Percentiles rank a stretch among this genome's conserved stretches.
Evolutionary conservation across 2,888 invertebrate species (phyloP).

Genomic region (Drosophila mimica): DNA sequence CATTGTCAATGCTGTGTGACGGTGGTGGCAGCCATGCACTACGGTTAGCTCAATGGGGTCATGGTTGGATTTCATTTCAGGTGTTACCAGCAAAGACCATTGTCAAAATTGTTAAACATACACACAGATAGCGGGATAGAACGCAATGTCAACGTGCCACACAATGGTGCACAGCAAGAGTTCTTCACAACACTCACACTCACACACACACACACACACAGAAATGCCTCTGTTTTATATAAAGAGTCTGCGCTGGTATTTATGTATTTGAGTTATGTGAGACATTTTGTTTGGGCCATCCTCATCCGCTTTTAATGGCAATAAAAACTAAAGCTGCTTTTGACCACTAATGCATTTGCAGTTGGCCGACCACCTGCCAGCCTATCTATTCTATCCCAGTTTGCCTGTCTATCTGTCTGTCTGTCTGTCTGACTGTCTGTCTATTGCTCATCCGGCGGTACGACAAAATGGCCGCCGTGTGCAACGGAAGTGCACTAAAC

Average conservation of each 20-base stretch:
- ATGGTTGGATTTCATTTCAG: conserved; percentile 73
- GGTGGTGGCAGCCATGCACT: conserved; percentile 38
- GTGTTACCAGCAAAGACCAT: conserved; percentile 78
- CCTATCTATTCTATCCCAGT: conserved; percentile 3
- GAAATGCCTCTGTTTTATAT: conserved; percentile 14
- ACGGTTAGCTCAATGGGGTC: conserved; percentile 54
- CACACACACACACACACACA: conserved; percentile 6
- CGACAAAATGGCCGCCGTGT: conserved; percentile 79
- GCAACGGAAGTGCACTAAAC: conserved; percentile 79
- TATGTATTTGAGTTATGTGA: conserved; percentile 77
- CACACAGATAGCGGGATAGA: conserved; percentile 15
- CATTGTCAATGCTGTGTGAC: conserved; percentile 21
- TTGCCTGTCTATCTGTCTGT: not conserved
- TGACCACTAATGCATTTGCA: conserved; percentile 66
- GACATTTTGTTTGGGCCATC: conserved; percentile 60
- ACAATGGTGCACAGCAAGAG: conserved; percentile 53
- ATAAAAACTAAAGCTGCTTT: conserved; percentile 79
- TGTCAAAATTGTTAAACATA: conserved; percentile 76
- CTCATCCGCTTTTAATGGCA: conserved; percentile 72
- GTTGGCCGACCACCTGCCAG: conserved; percentile 3
- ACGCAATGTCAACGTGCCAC: conserved; percentile 27
- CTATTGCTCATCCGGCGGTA: conserved; percentile 64
- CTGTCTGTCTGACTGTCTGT: conserved; percentile 14
- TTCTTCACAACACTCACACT: conserved; percentile 4
- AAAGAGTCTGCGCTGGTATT: conserved; percentile 46